Evolutionary conservation across 1,140 invertebrate species (phyloP), one percentile per base, ranked within the genome.

Genomic region (Drosophila albomicans): DNA sequence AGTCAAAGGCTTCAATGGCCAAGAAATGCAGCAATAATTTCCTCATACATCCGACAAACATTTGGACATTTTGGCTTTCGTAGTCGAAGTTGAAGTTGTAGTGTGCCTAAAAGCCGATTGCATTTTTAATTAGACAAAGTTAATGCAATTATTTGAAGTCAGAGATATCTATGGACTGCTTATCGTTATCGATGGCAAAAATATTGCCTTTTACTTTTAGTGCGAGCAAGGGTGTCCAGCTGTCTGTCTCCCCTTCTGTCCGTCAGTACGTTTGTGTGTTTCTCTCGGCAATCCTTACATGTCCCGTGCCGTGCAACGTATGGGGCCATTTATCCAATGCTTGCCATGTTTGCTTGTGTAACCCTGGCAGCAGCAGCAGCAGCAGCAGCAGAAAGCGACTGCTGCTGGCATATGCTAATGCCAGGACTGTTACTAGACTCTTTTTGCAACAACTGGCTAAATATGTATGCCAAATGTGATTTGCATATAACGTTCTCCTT

Each of bases 381-480:
- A 38, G 20, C 20, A 20, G 20, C 20, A 20, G 35, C 8, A 58
- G 65, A 43, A 69, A 46, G 70, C 70, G 59, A 81, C 82, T 75
- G 77, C 68, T 69, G 51, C 68, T 84, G 84, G 80, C 80, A 84
- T 89, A 88, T 88, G 84, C 80, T 80, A 84, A 89, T 88, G 80
- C 51, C 73, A 43, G 54, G 59, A 16, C 72, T 64, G 61, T 70
- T 51, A 67, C 63, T 68, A 74, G 68, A 75, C 71, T 49, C 49
- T 62, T 62, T 62, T 76, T 70, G 65, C 79, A 87, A 87, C 82
- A 76, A 77, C 79, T 78, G 73, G 13, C 84, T 72, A 89, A 84
- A 88, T 81, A 88, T 88, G 77, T 88, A 89, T 89, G 81, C 78
- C 85, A 88, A 84, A 88, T 88, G 85, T 75, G 85, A 89, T 89